These are phyloP conservation scores for Grammomys dolichurus DNA, from an alignment of 2,113 vertebrate species.

Conservation along the genomic window DNA sequence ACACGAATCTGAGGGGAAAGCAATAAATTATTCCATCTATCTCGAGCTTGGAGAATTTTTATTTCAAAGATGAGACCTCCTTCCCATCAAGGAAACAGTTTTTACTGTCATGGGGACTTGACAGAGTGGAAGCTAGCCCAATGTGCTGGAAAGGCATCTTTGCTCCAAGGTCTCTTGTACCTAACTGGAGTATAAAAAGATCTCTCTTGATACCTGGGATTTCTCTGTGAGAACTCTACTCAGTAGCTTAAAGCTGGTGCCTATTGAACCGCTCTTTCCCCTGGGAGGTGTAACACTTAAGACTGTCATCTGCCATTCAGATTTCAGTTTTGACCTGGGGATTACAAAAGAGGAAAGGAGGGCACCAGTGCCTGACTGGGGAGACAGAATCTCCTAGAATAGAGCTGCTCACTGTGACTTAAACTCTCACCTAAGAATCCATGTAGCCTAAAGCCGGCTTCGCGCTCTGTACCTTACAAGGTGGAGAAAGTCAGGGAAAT, in stretches of 20 bases:
- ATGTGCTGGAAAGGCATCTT: background rate
- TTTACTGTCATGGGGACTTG: rapidly evolving
- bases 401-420: slow-evolving; percentile 55
- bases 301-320: slow-evolving; percentile 72
- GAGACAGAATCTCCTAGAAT: slow-evolving; percentile 66
- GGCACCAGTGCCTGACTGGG: slow-evolving; percentile 39
- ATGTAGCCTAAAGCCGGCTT: slow-evolving; percentile 67
- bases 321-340: slow-evolving; percentile 76
- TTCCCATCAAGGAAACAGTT: background rate
- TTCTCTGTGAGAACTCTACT: slow-evolving; percentile 63
- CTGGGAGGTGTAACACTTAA: slow-evolving; percentile 76
- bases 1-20: background rate
- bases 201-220: slow-evolving; percentile 13
- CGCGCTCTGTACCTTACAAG: background rate
- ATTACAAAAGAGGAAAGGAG: slow-evolving; percentile 75
- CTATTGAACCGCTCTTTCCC: slow-evolving; percentile 33
- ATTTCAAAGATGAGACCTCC: background rate
- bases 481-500: slow-evolving; percentile 34
- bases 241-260: slow-evolving; percentile 18
- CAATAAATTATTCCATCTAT: background rate
- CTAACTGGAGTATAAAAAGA: background rate
- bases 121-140: background rate
- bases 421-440: slow-evolving; percentile 42
- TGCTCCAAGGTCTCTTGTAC: background rate
- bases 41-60: background rate